Base-by-base conservation (phyloP, 2,888 invertebrate genomes). In the Plagiodera versicolora region DNA sequence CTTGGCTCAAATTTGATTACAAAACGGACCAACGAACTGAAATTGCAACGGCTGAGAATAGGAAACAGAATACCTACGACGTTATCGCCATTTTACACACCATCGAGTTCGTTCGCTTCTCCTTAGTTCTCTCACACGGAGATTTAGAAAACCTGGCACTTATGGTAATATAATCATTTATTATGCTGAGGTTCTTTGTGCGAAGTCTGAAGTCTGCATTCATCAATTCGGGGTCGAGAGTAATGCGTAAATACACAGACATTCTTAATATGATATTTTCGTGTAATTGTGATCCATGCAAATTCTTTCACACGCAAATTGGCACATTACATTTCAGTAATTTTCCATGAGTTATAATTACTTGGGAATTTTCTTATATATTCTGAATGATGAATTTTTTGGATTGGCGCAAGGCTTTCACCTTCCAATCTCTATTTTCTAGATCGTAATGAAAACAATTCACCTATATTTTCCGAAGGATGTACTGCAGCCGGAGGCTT, bases 21-120 rank as follows among this genome's bases (percentile, higher is more conserved):
- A 39, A 14, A 39, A 39, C 39, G 39, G 39, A 39, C 39, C 39
- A 39, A 39, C 39, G 39, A 53, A 53, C 53, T 44, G 53, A 53
- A 44, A 53, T 28, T 53, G 53, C 53, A 53, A 53, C 53, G 53
- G 24, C 44, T 53, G 44, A 44, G 53, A 53, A 53, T 53, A 44
- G 52, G 52, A 53, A 53, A 53, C 53, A 24, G 28, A 53, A 53
- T 53, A 53, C 53, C 39, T n/a, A 39, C 39, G 39, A 14, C 14
- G 1, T 39, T 39, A 39, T 39, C 39, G 39, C 39, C 39, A 14
- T 39, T 39, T 39, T 39, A 39, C 39, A 39, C 39, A 39, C 39
- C 39, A 39, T 39, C 39, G 39, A 39, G 39, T 39, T 39, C 39
- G 39, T 39, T 39, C 39, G 39, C 39, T n/a, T 39, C 39, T n/a